These are phyloP conservation scores for Cataglyphis hispanica DNA, from an alignment of 1,140 invertebrate species.

Conservation along the genomic window DNA sequence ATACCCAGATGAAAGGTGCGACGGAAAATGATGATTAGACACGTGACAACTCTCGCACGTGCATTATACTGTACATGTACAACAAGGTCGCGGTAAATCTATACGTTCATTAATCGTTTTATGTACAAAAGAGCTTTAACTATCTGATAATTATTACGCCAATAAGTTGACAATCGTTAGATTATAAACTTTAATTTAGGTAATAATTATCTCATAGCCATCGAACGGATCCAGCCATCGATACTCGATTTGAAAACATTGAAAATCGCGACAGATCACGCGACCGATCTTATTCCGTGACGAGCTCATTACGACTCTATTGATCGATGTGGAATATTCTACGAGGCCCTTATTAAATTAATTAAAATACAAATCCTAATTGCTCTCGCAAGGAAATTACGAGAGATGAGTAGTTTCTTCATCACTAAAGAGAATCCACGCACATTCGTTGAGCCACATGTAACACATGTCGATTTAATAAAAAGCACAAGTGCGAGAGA, in stretches of 20 bases:
- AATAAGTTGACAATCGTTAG: slow-evolving; percentile 35
- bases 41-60: slow-evolving; percentile 30
- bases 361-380: slow-evolving; percentile 39
- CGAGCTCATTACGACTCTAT: neutral
- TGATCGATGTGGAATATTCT: neutral
- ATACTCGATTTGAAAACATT: slow-evolving; percentile 40
- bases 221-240: slow-evolving; percentile 57
- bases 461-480: slow-evolving; percentile 15
- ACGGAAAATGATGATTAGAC: slow-evolving; percentile 36
- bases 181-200: slow-evolving; percentile 31
- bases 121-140: slow-evolving; percentile 63
- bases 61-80: slow-evolving; percentile 73
- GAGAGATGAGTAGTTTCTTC: slow-evolving; percentile 18
- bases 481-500: slow-evolving; percentile 30
- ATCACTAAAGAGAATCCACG: neutral
- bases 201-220: slow-evolving; percentile 27
- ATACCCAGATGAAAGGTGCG: slow-evolving; percentile 46
- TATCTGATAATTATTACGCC: slow-evolving; percentile 37
- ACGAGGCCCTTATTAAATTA: slow-evolving; percentile 34
- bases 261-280: slow-evolving; percentile 10
- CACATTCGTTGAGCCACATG: slow-evolving; percentile 47
- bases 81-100: slow-evolving; percentile 57
- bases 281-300: neutral
- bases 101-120: slow-evolving; percentile 42
- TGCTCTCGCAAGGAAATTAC: slow-evolving; percentile 14